phyloP scores from a whole-genome alignment of 2,888 invertebrate species.

The Caenorhabditis sp. region DNA sequence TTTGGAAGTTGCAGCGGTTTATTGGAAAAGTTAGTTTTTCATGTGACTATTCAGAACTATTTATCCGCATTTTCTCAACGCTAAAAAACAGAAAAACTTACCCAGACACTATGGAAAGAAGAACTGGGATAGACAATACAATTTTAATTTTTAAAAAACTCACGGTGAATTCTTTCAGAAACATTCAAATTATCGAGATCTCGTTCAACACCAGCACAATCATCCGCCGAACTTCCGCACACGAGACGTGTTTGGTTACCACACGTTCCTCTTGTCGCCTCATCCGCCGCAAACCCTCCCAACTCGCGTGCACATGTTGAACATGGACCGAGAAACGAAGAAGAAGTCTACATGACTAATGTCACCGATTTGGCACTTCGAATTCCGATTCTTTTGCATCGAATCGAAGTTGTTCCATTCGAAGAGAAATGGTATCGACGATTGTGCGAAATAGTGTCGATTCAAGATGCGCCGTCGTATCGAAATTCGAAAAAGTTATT shows the following conservation, averaged over 20 bases:
- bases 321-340: neutral
- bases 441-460: too few relatives aligned
- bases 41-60: neutral
- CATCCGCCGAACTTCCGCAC: neutral
- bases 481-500: constrained; percentile 40
- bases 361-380: neutral
- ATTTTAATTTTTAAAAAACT: too few relatives aligned
- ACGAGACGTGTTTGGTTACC: constrained; percentile 21
- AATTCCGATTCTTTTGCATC: neutral
- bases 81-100: too few relatives aligned
- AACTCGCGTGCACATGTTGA: neutral
- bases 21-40: neutral
- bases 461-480: constrained; percentile 11
- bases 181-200: too few relatives aligned
- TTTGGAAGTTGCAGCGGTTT: neutral
- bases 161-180: too few relatives aligned
- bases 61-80: too few relatives aligned
- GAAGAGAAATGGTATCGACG: constrained; percentile 10
- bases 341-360: neutral
- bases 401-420: neutral
- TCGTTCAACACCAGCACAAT: neutral
- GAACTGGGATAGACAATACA: too few relatives aligned
- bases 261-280: constrained; percentile 28
- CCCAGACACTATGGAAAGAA: too few relatives aligned
- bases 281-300: constrained; percentile 27